Evolutionary conservation across 2,888 invertebrate genomes (phyloP).

Genomic region (Orthonevra nobilis): DNA sequence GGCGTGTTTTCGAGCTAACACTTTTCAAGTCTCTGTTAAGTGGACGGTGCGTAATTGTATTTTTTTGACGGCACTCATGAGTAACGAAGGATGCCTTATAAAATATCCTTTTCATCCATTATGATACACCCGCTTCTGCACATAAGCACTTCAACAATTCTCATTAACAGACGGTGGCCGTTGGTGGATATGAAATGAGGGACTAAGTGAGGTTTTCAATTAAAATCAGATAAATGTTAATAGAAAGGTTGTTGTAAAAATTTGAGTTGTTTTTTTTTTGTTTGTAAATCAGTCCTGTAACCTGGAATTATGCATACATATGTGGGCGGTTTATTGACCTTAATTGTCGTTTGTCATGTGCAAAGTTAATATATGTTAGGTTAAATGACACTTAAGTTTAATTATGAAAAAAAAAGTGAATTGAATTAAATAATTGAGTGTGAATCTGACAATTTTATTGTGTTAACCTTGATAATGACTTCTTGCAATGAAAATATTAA

Average conservation of each 20-base stretch:
- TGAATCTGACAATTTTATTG: neutral
- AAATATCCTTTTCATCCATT: slow-evolving; percentile 15
- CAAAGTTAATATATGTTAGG: too few relatives aligned
- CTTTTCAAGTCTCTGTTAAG: slow-evolving; percentile 26
- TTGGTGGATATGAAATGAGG: neutral
- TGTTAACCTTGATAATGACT: too few relatives aligned
- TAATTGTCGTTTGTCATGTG: too few relatives aligned
- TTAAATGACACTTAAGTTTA: too few relatives aligned
- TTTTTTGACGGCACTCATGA: neutral
- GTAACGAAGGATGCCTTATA: slow-evolving; percentile 9
- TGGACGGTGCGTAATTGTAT: slow-evolving; percentile 12
- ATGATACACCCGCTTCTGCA: neutral
- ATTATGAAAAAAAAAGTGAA: too few relatives aligned
- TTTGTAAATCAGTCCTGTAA: too few relatives aligned
- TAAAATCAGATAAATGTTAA: slow-evolving; percentile 20
- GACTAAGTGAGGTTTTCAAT: slow-evolving; percentile 12
- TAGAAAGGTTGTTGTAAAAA: neutral
- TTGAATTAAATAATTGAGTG: too few relatives aligned
- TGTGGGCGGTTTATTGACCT: too few relatives aligned
- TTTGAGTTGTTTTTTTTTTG: neutral
- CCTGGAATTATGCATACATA: too few relatives aligned
- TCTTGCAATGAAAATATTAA: too few relatives aligned
- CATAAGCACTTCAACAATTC: neutral
- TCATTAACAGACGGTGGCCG: slow-evolving; percentile 1
- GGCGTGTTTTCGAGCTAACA: slow-evolving; percentile 31